Conservation (phyloP, 2,888 invertebrate genomes). For the Baccha elongata region DNA sequence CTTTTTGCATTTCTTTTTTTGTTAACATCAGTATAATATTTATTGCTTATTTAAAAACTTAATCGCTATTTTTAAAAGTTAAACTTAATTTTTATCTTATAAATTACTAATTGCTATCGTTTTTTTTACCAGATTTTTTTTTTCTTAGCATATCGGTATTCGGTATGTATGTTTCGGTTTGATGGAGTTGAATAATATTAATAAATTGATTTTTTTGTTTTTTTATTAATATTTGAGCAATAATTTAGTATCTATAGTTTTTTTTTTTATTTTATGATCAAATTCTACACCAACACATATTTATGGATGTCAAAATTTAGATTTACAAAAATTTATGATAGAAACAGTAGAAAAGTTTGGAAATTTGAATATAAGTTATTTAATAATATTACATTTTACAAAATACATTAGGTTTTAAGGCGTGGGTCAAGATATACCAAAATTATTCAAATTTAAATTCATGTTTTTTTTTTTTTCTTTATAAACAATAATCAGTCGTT, state of each 20-base stretch:
- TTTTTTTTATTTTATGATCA: neutral
- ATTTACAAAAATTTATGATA: slow-evolving; percentile 37
- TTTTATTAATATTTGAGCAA: slow-evolving; percentile 46
- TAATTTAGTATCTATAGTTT: slow-evolving; percentile 5
- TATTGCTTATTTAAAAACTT: slow-evolving; percentile 65
- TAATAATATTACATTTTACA: slow-evolving; percentile 62
- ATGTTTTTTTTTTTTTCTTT: slow-evolving; percentile 40
- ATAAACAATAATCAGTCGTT: slow-evolving; percentile 73
- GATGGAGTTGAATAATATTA: slow-evolving; percentile 5
- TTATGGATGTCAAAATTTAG: slow-evolving; percentile 44
- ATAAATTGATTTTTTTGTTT: neutral
- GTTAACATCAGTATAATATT: slow-evolving; percentile 69
- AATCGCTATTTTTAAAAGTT: slow-evolving; percentile 59
- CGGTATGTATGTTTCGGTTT: neutral
- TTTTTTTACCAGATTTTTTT: slow-evolving; percentile 13
- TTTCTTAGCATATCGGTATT: neutral
- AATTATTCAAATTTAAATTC: slow-evolving; percentile 60
- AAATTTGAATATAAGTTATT: slow-evolving; percentile 58
- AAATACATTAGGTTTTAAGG: slow-evolving; percentile 63
- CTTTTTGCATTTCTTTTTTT: slow-evolving; percentile 47
- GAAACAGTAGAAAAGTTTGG: slow-evolving; percentile 70
- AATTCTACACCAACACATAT: neutral
- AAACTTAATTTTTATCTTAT: slow-evolving; percentile 40
- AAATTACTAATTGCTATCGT: slow-evolving; percentile 62
- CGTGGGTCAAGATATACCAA: slow-evolving; percentile 67